phyloP scores from a whole-genome alignment of 2,888 invertebrate species.

The Glaucopsyche alexis region DNA sequence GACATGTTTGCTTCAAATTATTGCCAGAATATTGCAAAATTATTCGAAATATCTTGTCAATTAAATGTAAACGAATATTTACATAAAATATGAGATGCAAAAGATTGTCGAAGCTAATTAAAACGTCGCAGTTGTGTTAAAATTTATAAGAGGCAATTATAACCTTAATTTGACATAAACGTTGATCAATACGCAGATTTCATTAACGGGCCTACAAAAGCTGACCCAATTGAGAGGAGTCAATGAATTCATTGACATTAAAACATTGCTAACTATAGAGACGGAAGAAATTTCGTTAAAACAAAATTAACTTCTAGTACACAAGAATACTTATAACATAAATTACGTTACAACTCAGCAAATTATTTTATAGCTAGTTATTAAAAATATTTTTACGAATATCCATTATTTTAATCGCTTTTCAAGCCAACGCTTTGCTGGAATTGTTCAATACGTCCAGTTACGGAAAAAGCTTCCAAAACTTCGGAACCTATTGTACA shows the following conservation, averaged over 20 bases:
- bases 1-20: not conserved
- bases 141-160: constrained; percentile 75
- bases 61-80: constrained; percentile 14
- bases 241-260: not conserved
- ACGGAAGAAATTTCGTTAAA: not conserved
- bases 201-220: constrained; percentile 58
- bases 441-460: constrained; percentile 9
- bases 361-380: not conserved
- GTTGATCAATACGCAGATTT: constrained; percentile 65
- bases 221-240: constrained; percentile 33
- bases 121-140: constrained; percentile 58
- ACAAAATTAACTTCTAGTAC: not conserved
- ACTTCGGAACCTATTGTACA: constrained; percentile 13
- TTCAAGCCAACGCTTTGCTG: not conserved
- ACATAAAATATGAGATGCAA: constrained; percentile 22
- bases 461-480: constrained; percentile 15
- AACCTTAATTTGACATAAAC: constrained; percentile 69
- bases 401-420: not conserved
- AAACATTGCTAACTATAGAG: constrained; percentile 1
- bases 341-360: too few relatives aligned
- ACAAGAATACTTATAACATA: too few relatives aligned
- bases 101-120: constrained; percentile 55
- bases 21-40: not conserved
- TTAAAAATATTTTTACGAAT: not conserved
- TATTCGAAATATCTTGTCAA: not conserved